phyloP scores from a whole-genome alignment of 2,113 vertebrate genomes.

The Penelope pileata region DNA sequence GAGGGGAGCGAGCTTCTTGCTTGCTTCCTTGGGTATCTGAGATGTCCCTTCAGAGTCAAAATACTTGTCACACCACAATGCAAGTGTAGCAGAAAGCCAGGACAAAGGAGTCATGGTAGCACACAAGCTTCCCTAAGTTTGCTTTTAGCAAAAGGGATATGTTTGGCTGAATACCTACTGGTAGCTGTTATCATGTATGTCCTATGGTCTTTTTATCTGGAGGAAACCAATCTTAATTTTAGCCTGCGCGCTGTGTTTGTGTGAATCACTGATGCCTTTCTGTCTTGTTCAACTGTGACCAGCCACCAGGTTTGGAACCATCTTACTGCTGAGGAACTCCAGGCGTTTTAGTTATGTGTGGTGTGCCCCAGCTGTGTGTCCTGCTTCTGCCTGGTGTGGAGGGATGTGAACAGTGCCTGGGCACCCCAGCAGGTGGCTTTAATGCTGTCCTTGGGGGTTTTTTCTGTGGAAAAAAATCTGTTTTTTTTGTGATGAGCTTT shows the following conservation, averaged over 20 bases:
- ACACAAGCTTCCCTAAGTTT: background rate
- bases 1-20: accelerated
- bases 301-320: background rate
- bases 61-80: background rate
- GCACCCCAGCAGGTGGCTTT: background rate
- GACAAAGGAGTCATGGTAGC: background rate
- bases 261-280: background rate
- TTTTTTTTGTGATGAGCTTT: background rate
- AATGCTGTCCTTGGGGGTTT: background rate
- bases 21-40: background rate
- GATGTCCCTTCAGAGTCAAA: background rate
- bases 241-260: background rate
- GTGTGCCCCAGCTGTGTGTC: background rate
- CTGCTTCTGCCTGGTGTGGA: accelerated
- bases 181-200: background rate
- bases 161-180: background rate
- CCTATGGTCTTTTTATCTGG: constrained; percentile 24
- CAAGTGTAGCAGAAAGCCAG: background rate
- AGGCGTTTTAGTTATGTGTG: background rate
- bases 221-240: background rate
- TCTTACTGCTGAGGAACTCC: background rate
- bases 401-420: background rate
- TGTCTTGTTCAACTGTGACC: constrained; percentile 18
- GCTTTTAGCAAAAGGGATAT: constrained; percentile 9
- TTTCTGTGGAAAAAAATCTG: too few relatives aligned